phyloP scores from a whole-genome alignment of 2,888 invertebrate species.

The Heliconius hortense region DNA sequence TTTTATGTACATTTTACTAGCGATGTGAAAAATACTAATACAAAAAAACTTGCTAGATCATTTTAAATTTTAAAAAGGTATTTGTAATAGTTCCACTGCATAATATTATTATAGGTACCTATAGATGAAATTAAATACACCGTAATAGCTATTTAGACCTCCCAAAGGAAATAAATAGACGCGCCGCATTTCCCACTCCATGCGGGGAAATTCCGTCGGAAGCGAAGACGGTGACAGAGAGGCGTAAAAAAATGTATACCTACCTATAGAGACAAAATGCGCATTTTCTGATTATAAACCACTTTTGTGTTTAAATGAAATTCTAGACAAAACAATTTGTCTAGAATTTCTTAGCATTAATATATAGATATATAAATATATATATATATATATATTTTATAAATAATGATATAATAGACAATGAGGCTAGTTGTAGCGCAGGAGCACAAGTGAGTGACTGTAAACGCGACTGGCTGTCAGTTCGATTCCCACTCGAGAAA shows the following conservation, averaged over 20 bases:
- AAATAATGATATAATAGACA: too few species aligned
- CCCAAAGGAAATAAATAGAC: conserved; percentile 8
- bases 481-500: too few species aligned
- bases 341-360: background rate
- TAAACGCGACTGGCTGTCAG: too few species aligned
- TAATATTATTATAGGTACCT: background rate
- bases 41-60: background rate
- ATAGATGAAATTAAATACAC: background rate
- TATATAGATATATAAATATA: too few species aligned
- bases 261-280: background rate
- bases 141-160: background rate
- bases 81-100: background rate
- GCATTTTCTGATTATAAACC: background rate
- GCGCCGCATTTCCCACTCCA: background rate
- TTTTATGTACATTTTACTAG: background rate
- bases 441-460: background rate
- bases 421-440: background rate
- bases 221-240: conserved; percentile 6
- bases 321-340: background rate
- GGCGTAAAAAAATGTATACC: background rate
- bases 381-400: too few species aligned
- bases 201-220: background rate
- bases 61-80: background rate
- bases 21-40: background rate
- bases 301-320: background rate